These are phyloP conservation scores for Micrastur ruficollis DNA, from an alignment of 2,797 vertebrate species.

Conservation along the genomic window DNA sequence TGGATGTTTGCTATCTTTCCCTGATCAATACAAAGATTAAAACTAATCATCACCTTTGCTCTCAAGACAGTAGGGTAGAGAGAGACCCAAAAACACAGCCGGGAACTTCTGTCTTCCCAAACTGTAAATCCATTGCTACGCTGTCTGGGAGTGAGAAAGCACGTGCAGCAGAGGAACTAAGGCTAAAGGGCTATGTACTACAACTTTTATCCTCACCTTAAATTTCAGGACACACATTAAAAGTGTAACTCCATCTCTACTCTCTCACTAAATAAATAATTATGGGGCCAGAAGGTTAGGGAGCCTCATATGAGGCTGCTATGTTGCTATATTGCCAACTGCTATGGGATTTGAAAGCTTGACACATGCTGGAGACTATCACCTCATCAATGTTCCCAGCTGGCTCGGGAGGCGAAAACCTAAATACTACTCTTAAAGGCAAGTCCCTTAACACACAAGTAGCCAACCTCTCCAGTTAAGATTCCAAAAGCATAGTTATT, in stretches of 20 bases:
- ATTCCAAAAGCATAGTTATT: not conserved
- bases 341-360: slow-evolving; percentile 46
- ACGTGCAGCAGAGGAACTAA: not conserved
- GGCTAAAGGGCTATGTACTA: slow-evolving; percentile 38
- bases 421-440: not conserved
- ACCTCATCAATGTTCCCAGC: slow-evolving; percentile 52
- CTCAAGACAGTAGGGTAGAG: not conserved
- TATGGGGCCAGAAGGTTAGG: slow-evolving; percentile 40
- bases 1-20: not conserved
- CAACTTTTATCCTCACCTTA: slow-evolving; percentile 35
- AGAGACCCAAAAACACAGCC: not conserved
- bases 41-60: not conserved
- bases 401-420: not conserved
- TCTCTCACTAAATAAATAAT: slow-evolving; percentile 60
- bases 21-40: not conserved
- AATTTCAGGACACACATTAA: not conserved
- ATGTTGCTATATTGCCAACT: not conserved
- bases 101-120: not conserved
- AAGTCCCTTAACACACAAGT: not conserved
- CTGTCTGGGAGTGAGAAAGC: not conserved
- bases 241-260: not conserved
- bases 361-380: slow-evolving; percentile 44
- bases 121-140: not conserved
- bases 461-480: not conserved
- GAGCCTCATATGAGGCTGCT: slow-evolving; percentile 38